Evolutionary conservation across 64 coral and sea anemone species (phyloP), one percentile per base, ranked within the genome.

Genomic region (Astreopora myriophthalma): DNA sequence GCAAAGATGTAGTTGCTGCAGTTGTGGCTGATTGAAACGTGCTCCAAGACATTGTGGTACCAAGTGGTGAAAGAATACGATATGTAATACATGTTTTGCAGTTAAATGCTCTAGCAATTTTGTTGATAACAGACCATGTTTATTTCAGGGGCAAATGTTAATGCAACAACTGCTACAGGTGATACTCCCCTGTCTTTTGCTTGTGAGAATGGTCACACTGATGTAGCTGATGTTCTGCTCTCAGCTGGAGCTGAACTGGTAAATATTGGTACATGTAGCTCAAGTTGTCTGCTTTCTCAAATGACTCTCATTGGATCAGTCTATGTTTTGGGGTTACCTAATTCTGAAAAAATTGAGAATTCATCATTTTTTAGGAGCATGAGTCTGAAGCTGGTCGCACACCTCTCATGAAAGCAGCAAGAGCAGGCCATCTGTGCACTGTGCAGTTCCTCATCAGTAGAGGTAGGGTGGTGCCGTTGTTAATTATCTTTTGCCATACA

Each of bases 191-290:
- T 99, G 35, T 99, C 97, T 0, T 99, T 99, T 99, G 87, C 97
- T 11, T 99, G 97, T 91, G 97, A 99, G 61, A 99, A 99, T 94
- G 97, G 97, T 20, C 97, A 99, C 88, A 99, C 97, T 13, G 97
- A 99, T 91, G 97, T 99, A 25, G 94, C 94, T 52, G 97, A 99
- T 85, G 91, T 99, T 30, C 86, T 99, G 34, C 76, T 99, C 5
- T 72, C 85, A 34, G 84, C 87, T 94, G 94, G 97, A 2, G 97
- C 94, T 78, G 94, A 96, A 52, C 69, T 99, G 87, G 96, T 96
- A 71, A 51, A 71, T 26, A n/a, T n/a, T 23, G 7, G 23, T 64
- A 24, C 61, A 26, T 64, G n/a, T n/a, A n/a, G n/a, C n/a, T n/a
- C n/a, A n/a, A n/a, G n/a, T n/a, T n/a, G n/a, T n/a, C n/a, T n/a